These are phyloP conservation scores for Lingula anatina DNA, from an alignment of 2,888 invertebrate species.

Conservation along the genomic window DNA sequence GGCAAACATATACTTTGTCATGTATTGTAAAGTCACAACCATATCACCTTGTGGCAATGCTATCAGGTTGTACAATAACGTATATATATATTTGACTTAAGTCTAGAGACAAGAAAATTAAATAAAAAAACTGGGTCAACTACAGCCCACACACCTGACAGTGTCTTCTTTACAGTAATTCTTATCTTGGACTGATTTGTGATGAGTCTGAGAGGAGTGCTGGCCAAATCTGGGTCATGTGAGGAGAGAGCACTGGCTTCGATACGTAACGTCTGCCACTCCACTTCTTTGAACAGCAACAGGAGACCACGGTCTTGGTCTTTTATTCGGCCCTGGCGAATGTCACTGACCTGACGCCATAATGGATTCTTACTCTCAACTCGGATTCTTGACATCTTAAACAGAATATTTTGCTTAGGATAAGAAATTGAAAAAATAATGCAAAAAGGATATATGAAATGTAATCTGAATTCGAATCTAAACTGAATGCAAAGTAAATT, in stretches of 20 bases:
- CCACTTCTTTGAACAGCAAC: conserved; percentile 86
- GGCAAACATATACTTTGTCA: no score
- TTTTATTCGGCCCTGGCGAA: conserved; percentile 86
- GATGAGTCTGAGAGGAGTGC: conserved; percentile 81
- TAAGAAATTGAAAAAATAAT: no score
- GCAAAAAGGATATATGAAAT: no score
- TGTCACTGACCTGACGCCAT: conserved; percentile 75
- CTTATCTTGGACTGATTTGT: conserved; percentile 92
- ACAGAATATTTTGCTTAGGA: no score
- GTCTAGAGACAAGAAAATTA: no score
- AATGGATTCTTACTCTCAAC: conserved; percentile 91
- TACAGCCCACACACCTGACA: conserved; percentile 63
- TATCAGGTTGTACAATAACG: no score
- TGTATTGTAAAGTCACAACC: no score
- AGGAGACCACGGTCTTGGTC: conserved; percentile 83
- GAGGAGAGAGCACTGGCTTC: conserved; percentile 77
- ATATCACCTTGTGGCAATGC: no score
- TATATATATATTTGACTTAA: no score
- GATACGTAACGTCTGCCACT: conserved; percentile 94
- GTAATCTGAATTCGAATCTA: no score
- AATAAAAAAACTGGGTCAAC: no score
- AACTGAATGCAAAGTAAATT: no score
- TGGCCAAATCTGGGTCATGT: conserved; percentile 21
- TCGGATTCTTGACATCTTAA: conserved; percentile 82
- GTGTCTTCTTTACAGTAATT: conserved; percentile 89